These are phyloP conservation scores for Aphrocallistes beatrix DNA, from an alignment of 37 sponge, comb jelly and placozoan genomes.

Conservation along the genomic window DNA sequence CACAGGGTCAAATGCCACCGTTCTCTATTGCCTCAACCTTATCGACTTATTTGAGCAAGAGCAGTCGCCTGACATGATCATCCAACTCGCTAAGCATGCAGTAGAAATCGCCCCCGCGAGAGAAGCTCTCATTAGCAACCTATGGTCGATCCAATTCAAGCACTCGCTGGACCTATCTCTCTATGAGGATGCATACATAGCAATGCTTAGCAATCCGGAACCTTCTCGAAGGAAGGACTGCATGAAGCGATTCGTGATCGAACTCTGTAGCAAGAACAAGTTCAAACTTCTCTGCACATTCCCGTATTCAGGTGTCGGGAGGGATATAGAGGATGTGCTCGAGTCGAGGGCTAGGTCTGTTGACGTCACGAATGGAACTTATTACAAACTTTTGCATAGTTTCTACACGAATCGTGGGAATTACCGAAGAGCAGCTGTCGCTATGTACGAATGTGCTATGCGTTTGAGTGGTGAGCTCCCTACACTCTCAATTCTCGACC, in stretches of 20 bases:
- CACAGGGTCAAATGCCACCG: not conserved
- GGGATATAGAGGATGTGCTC: slow-evolving; percentile 16
- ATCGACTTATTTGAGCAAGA: not conserved
- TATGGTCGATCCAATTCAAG: slow-evolving; percentile 30
- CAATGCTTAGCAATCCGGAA: slow-evolving; percentile 26
- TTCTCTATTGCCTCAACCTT: not conserved
- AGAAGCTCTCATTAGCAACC: not conserved
- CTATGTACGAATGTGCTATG: slow-evolving; percentile 14
- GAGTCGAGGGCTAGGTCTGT: slow-evolving; percentile 15
- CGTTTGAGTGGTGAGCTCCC: not conserved
- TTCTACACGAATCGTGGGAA: slow-evolving; percentile 21
- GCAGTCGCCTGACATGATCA: not conserved
- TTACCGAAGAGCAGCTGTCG: not conserved
- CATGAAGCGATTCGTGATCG: slow-evolving; percentile 21
- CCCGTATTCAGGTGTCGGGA: slow-evolving; percentile 24
- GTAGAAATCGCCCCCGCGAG: not conserved
- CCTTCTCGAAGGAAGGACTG: slow-evolving; percentile 24
- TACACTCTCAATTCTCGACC: not conserved
- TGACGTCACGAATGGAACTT: not conserved
- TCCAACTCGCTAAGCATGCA: not conserved
- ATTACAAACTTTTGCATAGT: slow-evolving; percentile 23
- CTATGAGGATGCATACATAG: slow-evolving; percentile 21
- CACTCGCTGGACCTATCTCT: slow-evolving; percentile 16
- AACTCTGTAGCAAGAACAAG: slow-evolving; percentile 15
- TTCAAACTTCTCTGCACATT: slow-evolving; percentile 22